Conservation (phyloP, 2,113 vertebrate species). For the Cairina moschata region DNA sequence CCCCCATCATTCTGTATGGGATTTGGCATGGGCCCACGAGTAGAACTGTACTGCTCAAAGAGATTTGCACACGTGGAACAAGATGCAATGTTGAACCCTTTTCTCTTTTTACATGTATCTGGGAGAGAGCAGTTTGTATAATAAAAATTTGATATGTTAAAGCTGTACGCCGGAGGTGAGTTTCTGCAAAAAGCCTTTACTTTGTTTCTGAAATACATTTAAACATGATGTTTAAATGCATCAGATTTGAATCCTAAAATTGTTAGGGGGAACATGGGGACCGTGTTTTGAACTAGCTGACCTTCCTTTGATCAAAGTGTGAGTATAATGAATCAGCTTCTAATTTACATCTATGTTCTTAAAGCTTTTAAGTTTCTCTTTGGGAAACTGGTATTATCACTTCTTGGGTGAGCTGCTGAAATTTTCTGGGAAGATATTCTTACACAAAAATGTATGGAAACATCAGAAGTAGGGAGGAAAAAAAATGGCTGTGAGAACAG, state of each 20-base stretch:
- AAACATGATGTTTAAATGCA: not conserved
- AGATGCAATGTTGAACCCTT: not conserved
- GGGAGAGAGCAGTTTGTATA: not conserved
- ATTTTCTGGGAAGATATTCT: not conserved
- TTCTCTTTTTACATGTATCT: not conserved
- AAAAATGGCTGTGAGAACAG: not conserved
- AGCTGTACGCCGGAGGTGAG: fast-evolving
- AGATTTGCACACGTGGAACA: not conserved
- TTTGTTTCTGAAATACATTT: not conserved
- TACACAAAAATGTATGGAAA: not conserved
- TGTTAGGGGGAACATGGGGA: not conserved
- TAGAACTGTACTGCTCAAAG: not conserved
- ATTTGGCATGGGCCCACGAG: not conserved
- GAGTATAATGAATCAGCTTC: not conserved
- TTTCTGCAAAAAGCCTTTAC: not conserved
- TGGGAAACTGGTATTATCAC: not conserved
- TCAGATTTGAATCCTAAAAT: not conserved
- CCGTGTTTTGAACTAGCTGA: not conserved
- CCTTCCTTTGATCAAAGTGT: not conserved
- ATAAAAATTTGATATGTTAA: not conserved
- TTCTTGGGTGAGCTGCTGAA: not conserved
- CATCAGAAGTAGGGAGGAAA: not conserved
- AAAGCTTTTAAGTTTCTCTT: not conserved
- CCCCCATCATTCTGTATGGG: not conserved
- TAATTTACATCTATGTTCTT: not conserved